These are phyloP conservation scores for Julus scandinavius DNA, from an alignment of 2,888 invertebrate genomes.

Conservation along the genomic window DNA sequence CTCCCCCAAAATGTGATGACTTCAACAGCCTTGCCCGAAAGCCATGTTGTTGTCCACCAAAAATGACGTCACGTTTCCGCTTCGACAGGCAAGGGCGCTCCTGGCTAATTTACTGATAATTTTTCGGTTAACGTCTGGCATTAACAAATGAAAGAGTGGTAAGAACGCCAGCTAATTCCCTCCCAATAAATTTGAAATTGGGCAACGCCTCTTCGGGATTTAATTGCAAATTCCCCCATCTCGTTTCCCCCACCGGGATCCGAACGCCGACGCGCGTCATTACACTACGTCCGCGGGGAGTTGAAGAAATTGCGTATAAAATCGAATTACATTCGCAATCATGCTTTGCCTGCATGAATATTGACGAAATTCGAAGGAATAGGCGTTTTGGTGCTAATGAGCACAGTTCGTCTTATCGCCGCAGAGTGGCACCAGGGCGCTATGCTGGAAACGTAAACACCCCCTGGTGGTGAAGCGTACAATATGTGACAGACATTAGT, in stretches of 20 bases:
- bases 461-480: too few species aligned
- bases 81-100: too few species aligned
- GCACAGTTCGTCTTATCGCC: background rate
- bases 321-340: constrained; percentile 27
- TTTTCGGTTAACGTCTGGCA: background rate
- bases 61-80: background rate
- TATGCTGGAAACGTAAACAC: background rate
- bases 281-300: background rate
- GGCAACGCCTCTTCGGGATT: background rate
- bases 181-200: background rate
- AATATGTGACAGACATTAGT: too few species aligned
- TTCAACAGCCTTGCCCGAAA: background rate
- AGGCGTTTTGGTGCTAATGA: background rate
- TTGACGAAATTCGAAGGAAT: background rate
- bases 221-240: constrained; percentile 7
- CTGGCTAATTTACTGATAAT: background rate
- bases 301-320: constrained; percentile 18
- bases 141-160: background rate
- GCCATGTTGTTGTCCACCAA: too few species aligned
- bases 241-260: background rate
- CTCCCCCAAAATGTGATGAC: background rate
- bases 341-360: constrained; percentile 10
- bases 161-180: background rate
- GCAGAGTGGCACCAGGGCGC: background rate
- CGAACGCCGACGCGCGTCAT: background rate